These are phyloP conservation scores for Prinia subflava DNA, from an alignment of 2,113 vertebrate genomes.

Conservation along the genomic window DNA sequence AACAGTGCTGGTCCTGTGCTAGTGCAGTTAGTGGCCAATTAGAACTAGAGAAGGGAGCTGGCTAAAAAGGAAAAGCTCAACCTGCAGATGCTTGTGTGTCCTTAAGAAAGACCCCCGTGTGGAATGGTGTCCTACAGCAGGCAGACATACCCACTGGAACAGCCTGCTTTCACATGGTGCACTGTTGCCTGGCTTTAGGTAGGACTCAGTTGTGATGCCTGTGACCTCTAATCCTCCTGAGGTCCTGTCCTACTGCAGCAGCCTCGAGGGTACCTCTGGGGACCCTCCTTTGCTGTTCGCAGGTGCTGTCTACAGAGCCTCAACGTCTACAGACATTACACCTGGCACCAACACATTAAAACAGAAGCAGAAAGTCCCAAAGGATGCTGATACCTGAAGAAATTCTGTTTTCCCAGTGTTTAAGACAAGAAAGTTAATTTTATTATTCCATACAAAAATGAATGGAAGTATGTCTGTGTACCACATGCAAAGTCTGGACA, in stretches of 20 bases:
- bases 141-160: neutral
- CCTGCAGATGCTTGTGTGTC: neutral
- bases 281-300: neutral
- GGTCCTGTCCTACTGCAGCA: neutral
- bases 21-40: slow-evolving; percentile 51
- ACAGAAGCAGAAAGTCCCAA: neutral
- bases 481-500: neutral
- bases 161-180: fast-evolving
- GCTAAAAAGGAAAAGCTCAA: neutral
- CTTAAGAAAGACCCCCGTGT: neutral
- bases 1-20: neutral
- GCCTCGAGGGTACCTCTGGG: neutral
- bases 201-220: neutral
- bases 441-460: neutral
- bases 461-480: neutral
- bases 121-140: neutral
- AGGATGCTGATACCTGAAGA: neutral
- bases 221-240: neutral
- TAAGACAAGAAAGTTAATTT: neutral
- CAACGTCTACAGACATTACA: neutral
- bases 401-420: neutral
- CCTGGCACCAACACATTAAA: neutral
- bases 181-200: neutral
- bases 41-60: slow-evolving; percentile 29
- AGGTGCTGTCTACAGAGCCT: neutral